Evolutionary conservation across 2,888 invertebrate genomes (phyloP).

Genomic region (Nemapogon koenigi): DNA sequence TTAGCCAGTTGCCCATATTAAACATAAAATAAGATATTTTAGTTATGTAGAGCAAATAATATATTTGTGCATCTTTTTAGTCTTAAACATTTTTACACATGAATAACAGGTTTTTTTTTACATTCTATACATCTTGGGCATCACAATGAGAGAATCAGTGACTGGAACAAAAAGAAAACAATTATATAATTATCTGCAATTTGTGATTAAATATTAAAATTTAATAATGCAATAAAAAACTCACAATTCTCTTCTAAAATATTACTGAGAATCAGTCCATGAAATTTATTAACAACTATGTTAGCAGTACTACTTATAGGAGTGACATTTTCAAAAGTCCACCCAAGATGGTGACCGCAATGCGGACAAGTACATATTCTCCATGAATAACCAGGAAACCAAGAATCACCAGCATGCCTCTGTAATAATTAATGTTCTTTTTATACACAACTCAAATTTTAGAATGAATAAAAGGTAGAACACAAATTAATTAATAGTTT

Average conservation of each 20-base stretch:
- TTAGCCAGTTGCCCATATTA: too few species aligned
- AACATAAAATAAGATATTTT: too few species aligned
- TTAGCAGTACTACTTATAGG: too few species aligned
- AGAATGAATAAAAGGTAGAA: too few species aligned
- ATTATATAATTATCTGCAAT: neutral
- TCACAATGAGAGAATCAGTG: slow-evolving; percentile 61
- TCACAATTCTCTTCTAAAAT: slow-evolving; percentile 58
- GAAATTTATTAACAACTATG: slow-evolving; percentile 40
- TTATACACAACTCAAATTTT: too few species aligned
- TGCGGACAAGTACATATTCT: slow-evolving; percentile 66
- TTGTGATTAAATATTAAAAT: neutral
- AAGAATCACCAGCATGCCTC: slow-evolving; percentile 64
- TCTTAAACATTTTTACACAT: too few species aligned
- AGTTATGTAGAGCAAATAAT: too few species aligned
- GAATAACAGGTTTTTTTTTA: too few species aligned
- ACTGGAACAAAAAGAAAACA: slow-evolving; percentile 42
- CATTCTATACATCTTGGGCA: slow-evolving; percentile 51
- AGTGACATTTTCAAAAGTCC: slow-evolving; percentile 66
- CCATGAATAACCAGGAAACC: slow-evolving; percentile 74
- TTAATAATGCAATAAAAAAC: slow-evolving; percentile 19
- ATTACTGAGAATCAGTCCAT: slow-evolving; percentile 50
- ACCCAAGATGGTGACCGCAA: slow-evolving; percentile 68
- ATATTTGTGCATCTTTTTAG: too few species aligned
- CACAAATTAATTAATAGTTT: too few species aligned
- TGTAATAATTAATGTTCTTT: slow-evolving; percentile 27